Percentiles rank a stretch among this genome's conserved stretches.
Evolutionary conservation across 2,797 vertebrate species (phyloP).

Genomic region (Crocidura indochinensis): DNA sequence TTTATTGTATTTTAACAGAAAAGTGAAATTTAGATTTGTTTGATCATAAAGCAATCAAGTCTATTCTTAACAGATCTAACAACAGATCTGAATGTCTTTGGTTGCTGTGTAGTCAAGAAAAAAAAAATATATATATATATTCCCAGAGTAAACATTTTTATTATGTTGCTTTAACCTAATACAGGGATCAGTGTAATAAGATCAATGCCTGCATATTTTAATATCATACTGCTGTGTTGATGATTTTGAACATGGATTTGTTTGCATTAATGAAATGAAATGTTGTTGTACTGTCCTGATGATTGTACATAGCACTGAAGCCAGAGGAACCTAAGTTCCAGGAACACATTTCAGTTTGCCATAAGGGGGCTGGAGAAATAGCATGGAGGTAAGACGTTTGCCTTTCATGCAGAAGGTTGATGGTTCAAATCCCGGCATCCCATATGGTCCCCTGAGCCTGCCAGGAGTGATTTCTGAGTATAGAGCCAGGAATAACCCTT

Average conservation of each 20-base stretch:
- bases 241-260: constrained; percentile 49
- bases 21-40: constrained; percentile 68
- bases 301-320: constrained; percentile 44
- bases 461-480: too few relatives aligned
- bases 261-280: constrained; percentile 65
- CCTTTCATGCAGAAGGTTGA: too few relatives aligned
- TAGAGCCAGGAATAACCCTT: too few relatives aligned
- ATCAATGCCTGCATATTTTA: neutral
- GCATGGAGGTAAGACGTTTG: too few relatives aligned
- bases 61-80: constrained; percentile 66
- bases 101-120: constrained; percentile 52
- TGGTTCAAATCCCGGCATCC: too few relatives aligned
- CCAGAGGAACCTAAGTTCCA: constrained; percentile 68
- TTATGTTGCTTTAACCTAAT: constrained; percentile 69
- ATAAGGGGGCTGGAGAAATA: too few relatives aligned
- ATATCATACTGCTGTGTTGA: neutral
- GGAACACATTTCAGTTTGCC: constrained; percentile 79
- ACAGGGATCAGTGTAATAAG: constrained; percentile 7
- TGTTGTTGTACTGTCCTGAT: constrained; percentile 35
- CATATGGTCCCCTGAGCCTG: too few relatives aligned
- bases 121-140: neutral
- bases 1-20: constrained; percentile 71
- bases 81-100: constrained; percentile 66
- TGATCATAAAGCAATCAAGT: constrained; percentile 48
- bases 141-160: constrained; percentile 69